Evolutionary conservation across 2,797 vertebrate species (phyloP).

Genomic region (Sitta carolinensis): DNA sequence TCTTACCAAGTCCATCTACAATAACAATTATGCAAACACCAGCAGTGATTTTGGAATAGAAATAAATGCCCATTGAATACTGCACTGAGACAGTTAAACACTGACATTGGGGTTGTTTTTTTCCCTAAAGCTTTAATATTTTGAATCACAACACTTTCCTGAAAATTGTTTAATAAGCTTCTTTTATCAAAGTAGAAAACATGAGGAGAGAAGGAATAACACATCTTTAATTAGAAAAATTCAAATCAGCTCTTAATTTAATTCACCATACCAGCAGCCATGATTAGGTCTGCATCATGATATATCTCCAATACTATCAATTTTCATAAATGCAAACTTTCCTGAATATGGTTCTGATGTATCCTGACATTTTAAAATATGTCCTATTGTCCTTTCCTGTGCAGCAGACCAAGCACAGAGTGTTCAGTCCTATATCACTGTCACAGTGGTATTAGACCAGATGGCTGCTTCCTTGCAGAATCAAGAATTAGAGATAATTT

Average conservation of each 20-base stretch:
- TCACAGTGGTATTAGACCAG: constrained; percentile 84
- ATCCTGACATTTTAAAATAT: constrained; percentile 86
- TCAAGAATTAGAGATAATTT: constrained; percentile 84
- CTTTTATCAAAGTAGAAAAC: constrained; percentile 46
- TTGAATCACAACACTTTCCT: neutral
- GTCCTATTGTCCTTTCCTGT: constrained; percentile 83
- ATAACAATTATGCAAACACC: neutral
- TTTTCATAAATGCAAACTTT: constrained; percentile 85
- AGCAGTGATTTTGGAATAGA: neutral
- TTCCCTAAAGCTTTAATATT: neutral
- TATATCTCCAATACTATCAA: constrained; percentile 81
- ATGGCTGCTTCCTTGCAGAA: constrained; percentile 83
- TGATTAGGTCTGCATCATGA: constrained; percentile 80
- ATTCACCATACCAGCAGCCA: constrained; percentile 71
- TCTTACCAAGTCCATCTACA: neutral
- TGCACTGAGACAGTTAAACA: neutral
- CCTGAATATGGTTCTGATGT: constrained; percentile 80
- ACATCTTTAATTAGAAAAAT: constrained; percentile 78
- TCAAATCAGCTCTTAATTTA: constrained; percentile 78
- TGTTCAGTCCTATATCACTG: constrained; percentile 80
- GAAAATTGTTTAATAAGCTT: constrained; percentile 46
- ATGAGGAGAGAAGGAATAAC: constrained; percentile 60
- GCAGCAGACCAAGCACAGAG: constrained; percentile 79
- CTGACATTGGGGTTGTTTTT: neutral
- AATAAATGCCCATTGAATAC: neutral